Conservation (phyloP, 2,888 invertebrate species). For the Colletes collaris region DNA sequence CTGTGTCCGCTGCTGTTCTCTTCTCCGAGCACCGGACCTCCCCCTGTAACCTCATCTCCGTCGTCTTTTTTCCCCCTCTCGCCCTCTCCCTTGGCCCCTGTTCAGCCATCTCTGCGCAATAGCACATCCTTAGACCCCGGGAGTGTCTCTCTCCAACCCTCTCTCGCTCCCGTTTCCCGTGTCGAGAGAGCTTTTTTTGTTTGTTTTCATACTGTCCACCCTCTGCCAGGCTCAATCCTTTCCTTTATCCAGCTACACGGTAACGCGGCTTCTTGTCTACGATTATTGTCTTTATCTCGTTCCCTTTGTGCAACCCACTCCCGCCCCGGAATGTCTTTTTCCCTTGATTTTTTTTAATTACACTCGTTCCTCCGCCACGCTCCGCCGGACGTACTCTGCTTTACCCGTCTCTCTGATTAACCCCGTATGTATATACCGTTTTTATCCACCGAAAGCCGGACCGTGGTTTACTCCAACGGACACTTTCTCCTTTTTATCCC, state of each 20-base stretch:
- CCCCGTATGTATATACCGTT: not conserved
- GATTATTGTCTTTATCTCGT: conserved; percentile 46
- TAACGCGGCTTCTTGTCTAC: conserved; percentile 36
- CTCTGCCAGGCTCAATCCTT: conserved; percentile 25
- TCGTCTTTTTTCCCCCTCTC: conserved; percentile 6
- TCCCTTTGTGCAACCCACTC: not conserved
- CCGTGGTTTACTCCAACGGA: too few species aligned
- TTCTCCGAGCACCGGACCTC: not conserved
- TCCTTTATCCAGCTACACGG: conserved; percentile 10
- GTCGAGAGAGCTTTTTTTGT: not conserved
- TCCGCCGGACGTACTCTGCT: not conserved
- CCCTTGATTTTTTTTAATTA: conserved; percentile 13
- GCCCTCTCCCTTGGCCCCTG: not conserved
- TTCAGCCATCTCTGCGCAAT: not conserved
- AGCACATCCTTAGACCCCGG: conserved; percentile 1
- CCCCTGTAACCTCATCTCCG: not conserved
- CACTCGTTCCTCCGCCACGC: not conserved
- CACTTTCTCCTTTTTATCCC: too few species aligned
- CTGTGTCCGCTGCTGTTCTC: conserved; percentile 26
- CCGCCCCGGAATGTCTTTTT: not conserved
- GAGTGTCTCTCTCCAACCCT: not conserved
- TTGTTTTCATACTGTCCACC: conserved; percentile 23
- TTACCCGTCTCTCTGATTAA: not conserved
- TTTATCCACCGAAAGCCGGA: too few species aligned
- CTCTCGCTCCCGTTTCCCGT: not conserved